Evolutionary conservation across 1,140 invertebrate species (phyloP).

Genomic region (Mylabris phalerata): DNA sequence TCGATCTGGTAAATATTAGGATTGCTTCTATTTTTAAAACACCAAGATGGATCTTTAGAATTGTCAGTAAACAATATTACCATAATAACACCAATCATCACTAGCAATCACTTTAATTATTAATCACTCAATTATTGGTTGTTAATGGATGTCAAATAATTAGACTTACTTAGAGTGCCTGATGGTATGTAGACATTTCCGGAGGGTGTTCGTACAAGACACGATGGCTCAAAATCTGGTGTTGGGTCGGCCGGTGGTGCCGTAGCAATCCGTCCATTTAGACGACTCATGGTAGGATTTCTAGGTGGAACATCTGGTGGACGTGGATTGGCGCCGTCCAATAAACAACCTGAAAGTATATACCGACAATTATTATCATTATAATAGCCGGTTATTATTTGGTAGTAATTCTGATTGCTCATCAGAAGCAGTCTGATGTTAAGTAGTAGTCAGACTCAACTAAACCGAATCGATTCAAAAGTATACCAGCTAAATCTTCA

Average conservation of each 20-base stretch:
- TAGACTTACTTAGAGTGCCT: conserved; percentile 57
- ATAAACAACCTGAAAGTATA: conserved; percentile 69
- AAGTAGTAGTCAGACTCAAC: not conserved
- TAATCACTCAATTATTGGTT: too few species aligned
- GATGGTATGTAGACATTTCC: conserved; percentile 90
- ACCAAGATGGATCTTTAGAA: too few species aligned
- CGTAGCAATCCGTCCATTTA: conserved; percentile 74
- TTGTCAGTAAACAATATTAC: too few species aligned
- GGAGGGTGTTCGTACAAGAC: conserved; percentile 80
- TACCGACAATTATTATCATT: not conserved
- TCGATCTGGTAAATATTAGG: too few species aligned
- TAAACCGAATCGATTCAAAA: not conserved
- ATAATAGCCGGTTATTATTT: not conserved
- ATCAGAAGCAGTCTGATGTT: too few species aligned
- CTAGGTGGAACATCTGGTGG: conserved; percentile 83
- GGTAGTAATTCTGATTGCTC: not conserved
- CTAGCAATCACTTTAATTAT: too few species aligned
- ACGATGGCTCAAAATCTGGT: conserved; percentile 86
- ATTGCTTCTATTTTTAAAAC: too few species aligned
- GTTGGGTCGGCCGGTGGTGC: conserved; percentile 58
- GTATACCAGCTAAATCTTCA: not conserved
- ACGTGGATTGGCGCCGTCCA: conserved; percentile 65
- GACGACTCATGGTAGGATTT: conserved; percentile 79
- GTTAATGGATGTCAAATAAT: not conserved
- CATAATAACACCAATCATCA: too few species aligned